These are phyloP conservation scores for Pampus argenteus DNA, from an alignment of 2,797 vertebrate species.

Conservation along the genomic window DNA sequence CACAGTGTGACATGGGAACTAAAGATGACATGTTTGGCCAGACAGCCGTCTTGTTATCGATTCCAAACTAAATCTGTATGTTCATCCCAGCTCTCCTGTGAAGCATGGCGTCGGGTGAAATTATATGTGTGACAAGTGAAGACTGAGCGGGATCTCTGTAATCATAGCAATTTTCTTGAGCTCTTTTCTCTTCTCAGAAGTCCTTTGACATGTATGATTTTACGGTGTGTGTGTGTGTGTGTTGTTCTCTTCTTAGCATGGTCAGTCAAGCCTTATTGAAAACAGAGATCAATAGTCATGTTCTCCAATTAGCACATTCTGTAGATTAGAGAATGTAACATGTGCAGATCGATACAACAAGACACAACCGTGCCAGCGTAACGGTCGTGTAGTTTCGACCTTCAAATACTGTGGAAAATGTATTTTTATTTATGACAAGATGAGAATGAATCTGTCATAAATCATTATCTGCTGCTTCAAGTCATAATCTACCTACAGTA, in stretches of 20 bases:
- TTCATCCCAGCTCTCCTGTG: constrained; percentile 7
- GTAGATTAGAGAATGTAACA: constrained; percentile 38
- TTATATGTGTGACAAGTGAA: background rate
- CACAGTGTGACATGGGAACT: constrained; percentile 6
- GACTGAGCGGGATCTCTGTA: background rate
- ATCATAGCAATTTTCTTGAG: constrained; percentile 4
- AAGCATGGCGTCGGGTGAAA: constrained; percentile 1
- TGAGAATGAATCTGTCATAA: constrained; percentile 11
- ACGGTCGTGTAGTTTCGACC: constrained; percentile 12
- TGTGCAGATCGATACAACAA: constrained; percentile 25
- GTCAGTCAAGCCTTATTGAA: constrained; percentile 32
- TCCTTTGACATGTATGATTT: background rate
- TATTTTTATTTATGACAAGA: constrained; percentile 13
- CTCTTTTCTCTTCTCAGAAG: background rate
- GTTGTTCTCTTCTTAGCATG: constrained; percentile 17
- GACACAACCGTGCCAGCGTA: background rate
- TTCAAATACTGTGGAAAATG: background rate
- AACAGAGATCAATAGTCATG: constrained; percentile 53
- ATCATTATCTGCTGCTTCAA: constrained; percentile 21
- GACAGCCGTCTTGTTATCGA: constrained; percentile 35
- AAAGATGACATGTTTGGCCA: constrained; percentile 14
- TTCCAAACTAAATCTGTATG: constrained; percentile 16
- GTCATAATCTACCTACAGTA: constrained; percentile 24
- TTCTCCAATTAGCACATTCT: constrained; percentile 52
- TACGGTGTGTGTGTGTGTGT: constrained; percentile 1